Base-by-base conservation (phyloP, 2,113 vertebrate species). In the Ciconia stormi region DNA sequence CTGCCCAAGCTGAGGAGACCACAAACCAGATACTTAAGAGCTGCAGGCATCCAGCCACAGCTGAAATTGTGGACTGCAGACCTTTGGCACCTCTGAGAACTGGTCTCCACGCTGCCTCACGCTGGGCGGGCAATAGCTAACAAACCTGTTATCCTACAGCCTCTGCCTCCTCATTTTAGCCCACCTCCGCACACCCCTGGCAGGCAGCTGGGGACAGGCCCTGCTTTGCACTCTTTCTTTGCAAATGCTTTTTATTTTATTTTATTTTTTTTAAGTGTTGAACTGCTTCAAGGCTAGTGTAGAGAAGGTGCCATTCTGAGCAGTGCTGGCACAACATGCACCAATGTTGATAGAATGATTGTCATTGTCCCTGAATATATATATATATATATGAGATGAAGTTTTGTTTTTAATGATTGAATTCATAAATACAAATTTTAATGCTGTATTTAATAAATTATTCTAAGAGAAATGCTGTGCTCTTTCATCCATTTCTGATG, bases 371-470 rank as follows among this genome's bases (percentile, higher is more conserved):
- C 82, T 79, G 50, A 63, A 67, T 29, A 92, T 49, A 49, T 90
- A 89, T 86, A 94, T 90, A 92, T 93, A 90, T 91, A 91, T 96
- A 70, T 61, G 74, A 80, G 87, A 96, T 47, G 34, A 87, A 95
- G 72, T 81, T 87, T 83, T 92, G 96, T 97, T 97, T 97, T 94
- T 97, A 97, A 96, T 86, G 88, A 96, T 81, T 83, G 76, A 95
- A 80, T 92, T 95, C 85, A 63, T 86, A 94, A 95, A 83, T 69
- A 90, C 93, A 95, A 93, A 97, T 96, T 97, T 97, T 97, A 98
- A 97, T 93, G 91, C 58, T 96, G 96, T 98, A 97, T 98, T 98
- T 97, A 98, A 97, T 98, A 98, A 98, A 98, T 98, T 98, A 98
- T 98, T 98, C 93, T 93, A 89, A 53, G 94, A 97, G 87, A 94